phyloP scores from a whole-genome alignment of 1,140 invertebrate species.

The Agrilus planipennis region DNA sequence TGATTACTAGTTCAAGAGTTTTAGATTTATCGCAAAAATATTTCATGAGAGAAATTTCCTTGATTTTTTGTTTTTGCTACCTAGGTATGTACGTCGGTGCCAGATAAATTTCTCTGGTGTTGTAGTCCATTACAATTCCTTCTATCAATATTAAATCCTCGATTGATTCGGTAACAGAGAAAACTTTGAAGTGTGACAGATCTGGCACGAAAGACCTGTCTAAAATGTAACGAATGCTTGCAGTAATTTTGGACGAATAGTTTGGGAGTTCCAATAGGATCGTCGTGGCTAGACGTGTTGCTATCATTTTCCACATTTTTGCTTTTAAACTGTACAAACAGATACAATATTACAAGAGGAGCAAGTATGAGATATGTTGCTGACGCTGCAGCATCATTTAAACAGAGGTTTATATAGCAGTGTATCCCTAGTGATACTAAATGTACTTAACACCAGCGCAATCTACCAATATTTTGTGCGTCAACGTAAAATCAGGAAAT shows the following conservation, averaged over 20 bases:
- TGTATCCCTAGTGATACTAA: no score
- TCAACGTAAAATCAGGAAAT: no score
- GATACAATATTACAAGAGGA: no score
- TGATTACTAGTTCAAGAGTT: no score
- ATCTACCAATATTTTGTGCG: no score
- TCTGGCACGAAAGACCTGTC: conserved; percentile 23
- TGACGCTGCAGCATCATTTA: no score
- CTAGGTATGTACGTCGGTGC: conserved; percentile 20
- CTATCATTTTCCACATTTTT: conserved; percentile 24
- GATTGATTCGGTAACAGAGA: conserved; percentile 14
- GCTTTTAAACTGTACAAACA: conserved; percentile 15
- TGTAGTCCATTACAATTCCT: conserved; percentile 14
- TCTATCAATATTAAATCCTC: conserved; percentile 21
- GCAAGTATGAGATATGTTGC: no score
- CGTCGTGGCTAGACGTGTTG: conserved; percentile 14
- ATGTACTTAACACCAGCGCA: no score
- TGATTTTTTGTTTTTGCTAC: no score
- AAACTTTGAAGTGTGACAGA: conserved; percentile 11
- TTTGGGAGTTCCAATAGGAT: conserved; percentile 18
- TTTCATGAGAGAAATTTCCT: no score
- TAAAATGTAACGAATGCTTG: conserved; percentile 20
- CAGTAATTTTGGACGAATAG: conserved; percentile 18
- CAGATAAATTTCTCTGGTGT: conserved; percentile 10
- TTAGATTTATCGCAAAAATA: no score
- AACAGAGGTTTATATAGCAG: no score